A percentile compares a stretch with the other conserved stretches of the same genome.
Conservation (phyloP, 2,888 invertebrate species). For the Spisula subtruncata region DNA sequence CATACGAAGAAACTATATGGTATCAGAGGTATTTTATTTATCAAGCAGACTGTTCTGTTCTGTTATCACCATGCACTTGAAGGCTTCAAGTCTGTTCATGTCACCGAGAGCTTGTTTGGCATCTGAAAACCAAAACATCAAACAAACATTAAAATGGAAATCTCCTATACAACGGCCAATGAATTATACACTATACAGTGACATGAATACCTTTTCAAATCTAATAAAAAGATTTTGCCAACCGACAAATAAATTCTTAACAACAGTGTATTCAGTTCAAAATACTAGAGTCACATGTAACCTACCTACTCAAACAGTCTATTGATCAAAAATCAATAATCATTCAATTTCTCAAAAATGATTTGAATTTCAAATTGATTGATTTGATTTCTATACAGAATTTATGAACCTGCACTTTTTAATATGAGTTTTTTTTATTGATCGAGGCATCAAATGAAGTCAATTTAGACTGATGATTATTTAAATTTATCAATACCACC, state of each 20-base stretch:
- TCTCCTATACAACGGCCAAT: constrained; percentile 33
- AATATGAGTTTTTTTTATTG: not conserved
- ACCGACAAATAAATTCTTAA: constrained; percentile 43
- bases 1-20: not conserved
- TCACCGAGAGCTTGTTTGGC: constrained; percentile 9
- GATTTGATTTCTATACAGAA: constrained; percentile 12
- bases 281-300: not conserved
- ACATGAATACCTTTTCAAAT: constrained; percentile 54
- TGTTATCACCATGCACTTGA: constrained; percentile 28
- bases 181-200: constrained; percentile 39
- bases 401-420: not conserved
- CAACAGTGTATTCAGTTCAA: constrained; percentile 30
- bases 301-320: constrained; percentile 38
- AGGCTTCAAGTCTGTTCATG: constrained; percentile 27
- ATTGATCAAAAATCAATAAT: constrained; percentile 41
- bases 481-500: too few species aligned
- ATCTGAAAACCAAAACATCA: constrained; percentile 51
- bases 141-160: constrained; percentile 47
- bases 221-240: constrained; percentile 52
- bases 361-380: constrained; percentile 28
- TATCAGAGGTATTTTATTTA: not conserved
- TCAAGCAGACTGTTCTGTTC: not conserved
- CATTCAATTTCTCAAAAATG: constrained; percentile 29
- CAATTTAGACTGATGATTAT: not conserved
- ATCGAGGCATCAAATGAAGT: not conserved